Base-by-base conservation (phyloP, 2,888 invertebrate species). In the Luperina testacea region DNA sequence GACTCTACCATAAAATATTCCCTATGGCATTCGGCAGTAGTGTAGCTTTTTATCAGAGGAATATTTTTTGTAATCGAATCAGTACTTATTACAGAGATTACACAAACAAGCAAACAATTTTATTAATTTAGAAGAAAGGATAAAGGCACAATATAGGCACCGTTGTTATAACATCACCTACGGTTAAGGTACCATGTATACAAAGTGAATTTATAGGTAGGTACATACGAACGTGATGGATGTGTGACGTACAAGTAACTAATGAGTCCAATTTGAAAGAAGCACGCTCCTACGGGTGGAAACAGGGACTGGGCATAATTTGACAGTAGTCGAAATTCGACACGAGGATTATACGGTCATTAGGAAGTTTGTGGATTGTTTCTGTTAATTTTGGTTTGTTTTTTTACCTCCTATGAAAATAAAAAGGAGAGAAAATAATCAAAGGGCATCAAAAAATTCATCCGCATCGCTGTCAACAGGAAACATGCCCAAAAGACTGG, bases 231-330 rank as follows among this genome's bases (percentile, higher is more conserved):
- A 45, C 51, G 83, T 74, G 71, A 86, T 74, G 59, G 61, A 83
- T 86, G 59, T 86, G 67, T 72, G 63, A 72, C 57, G 73, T 80
- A 63, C 20, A 2, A 53, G 72, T 64, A 68, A 84, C 77, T 81
- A 88, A 88, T 84, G 80, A 83, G 84, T 75, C 64, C 84, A 83
- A 88, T 88, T 87, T 87, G 80, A 71, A 77, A 78, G 69, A 59
- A 80, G 32, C 87, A 84, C 82, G 87, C 32, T 51, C 42, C 67
- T 77, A 11, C 15, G 73, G 1, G 53, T 32, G 13, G 42, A n/a
- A 65, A 63, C n/a, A n/a, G 61, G 27, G 38, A n/a, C 45, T n/a
- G 68, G 15, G 59, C n/a, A n/a, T 48, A 72, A 64, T 78, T 74
- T 65, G 48, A 59, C 65, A 53, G n/a, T 69, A 51, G 65, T 20